phyloP scores from a whole-genome alignment of 2,113 vertebrate species.

The Mola mola region DNA sequence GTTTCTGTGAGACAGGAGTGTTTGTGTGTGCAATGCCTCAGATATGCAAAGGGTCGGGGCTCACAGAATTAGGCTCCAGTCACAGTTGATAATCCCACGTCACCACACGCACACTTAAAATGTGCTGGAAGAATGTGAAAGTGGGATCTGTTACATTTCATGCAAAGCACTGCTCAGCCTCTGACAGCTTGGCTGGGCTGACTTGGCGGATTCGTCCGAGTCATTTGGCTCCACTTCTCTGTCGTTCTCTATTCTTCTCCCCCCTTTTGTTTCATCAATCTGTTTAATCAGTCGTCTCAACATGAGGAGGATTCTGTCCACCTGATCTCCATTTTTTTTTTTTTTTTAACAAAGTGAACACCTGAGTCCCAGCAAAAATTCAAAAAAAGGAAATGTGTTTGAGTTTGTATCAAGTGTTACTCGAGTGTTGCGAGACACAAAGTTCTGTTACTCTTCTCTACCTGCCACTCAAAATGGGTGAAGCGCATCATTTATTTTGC shows the following conservation, averaged over 20 bases:
- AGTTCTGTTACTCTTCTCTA: not conserved
- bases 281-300: slow-evolving; percentile 56
- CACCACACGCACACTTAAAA: slow-evolving; percentile 6
- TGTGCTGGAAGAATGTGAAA: slow-evolving; percentile 6
- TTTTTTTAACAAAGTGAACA: not conserved
- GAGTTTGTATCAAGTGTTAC: not conserved
- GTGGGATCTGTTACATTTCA: slow-evolving; percentile 44
- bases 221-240: slow-evolving; percentile 46
- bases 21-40: slow-evolving; percentile 35
- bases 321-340: slow-evolving; percentile 31
- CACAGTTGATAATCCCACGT: slow-evolving; percentile 31
- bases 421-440: not conserved
- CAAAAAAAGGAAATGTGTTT: not conserved
- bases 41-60: slow-evolving; percentile 37
- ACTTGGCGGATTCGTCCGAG: slow-evolving; percentile 60
- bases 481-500: not conserved
- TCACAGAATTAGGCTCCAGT: slow-evolving; percentile 34
- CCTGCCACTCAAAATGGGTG: not conserved
- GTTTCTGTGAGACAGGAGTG: slow-evolving; percentile 15
- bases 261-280: slow-evolving; percentile 53
- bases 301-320: slow-evolving; percentile 36
- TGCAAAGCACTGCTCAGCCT: slow-evolving; percentile 46
- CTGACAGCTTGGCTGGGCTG: slow-evolving; percentile 63
- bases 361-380: not conserved
- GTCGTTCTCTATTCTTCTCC: slow-evolving; percentile 40